Base-by-base conservation (phyloP, 2,888 invertebrate species). In the Eilema griseolum region DNA sequence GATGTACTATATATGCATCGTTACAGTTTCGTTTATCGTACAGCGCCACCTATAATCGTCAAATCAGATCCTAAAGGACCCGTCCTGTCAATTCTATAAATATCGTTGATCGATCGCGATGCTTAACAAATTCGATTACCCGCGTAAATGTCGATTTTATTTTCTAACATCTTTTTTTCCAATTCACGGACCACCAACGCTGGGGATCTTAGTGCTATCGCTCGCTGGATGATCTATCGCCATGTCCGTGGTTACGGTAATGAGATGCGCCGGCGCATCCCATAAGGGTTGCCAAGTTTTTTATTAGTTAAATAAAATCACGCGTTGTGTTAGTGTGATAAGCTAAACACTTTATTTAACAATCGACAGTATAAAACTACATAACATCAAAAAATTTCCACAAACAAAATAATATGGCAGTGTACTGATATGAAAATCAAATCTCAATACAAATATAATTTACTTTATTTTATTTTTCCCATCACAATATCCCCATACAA, bases 161-260 rank as follows among this genome's bases (percentile, higher is more conserved):
- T 90, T 90, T 90, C 87, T 85, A 86, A 85, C 86, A 84, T 78
- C 72, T 78, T 87, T 85, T 86, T 90, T 52, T 52, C 10, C 52
- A n/a, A 52, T 52, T 86, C 57, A 68, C 67, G 86, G 95, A 94
- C 95, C 95, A 95, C 95, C 95, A 86, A 85, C 85, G 84, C 87
- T 73, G 83, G 83, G 89, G 87, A 89, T 92, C 92, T 91, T 89
- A 90, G 89, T 92, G 91, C 92, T 93, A 93, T 94, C 94, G 88
- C 81, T 88, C 81, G 88, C 89, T 88, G 90, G 90, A 93, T 92
- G 93, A 94, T 94, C 93, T 92, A 92, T 93, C 88, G 87, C 84
- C 88, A 76, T 88, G 85, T 84, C 84, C 76, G 83, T 85, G 85
- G 83, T 81, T 77, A 82, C 79, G 80, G 79, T 86, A 86, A 86